Evolutionary conservation across 2,113 vertebrate genomes (phyloP).

Genomic region (Myodes glareolus): DNA sequence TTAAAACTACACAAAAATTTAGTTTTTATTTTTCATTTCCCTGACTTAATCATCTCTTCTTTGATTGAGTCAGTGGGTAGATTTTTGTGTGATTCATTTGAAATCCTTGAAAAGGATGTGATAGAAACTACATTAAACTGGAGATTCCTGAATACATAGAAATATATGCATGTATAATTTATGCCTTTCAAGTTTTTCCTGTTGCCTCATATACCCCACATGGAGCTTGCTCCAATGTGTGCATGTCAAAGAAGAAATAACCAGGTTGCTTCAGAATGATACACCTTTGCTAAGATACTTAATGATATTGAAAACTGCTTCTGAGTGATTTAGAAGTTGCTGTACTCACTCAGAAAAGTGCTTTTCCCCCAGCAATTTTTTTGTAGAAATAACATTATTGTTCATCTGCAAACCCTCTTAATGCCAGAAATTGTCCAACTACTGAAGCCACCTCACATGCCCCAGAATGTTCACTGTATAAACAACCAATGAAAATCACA

Average conservation of each 20-base stretch:
- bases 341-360: neutral
- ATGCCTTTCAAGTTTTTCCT: neutral
- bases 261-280: neutral
- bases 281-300: neutral
- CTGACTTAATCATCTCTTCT: neutral
- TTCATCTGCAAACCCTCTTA: neutral
- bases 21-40: conserved; percentile 14
- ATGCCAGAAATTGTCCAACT: neutral
- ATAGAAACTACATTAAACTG: neutral
- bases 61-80: neutral
- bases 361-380: neutral
- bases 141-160: neutral
- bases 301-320: neutral
- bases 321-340: neutral
- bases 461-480: conserved; percentile 30
- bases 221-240: neutral
- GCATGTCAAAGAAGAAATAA: neutral
- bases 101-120: neutral
- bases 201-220: neutral
- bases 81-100: neutral
- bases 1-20: neutral
- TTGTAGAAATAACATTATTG: conserved; percentile 8
- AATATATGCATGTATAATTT: neutral
- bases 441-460: neutral
- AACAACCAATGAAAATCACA: conserved; percentile 60